Evolutionary conservation across 2,113 vertebrate species (phyloP), one percentile per base, ranked within the genome.

Genomic region (Cnemophilus loriae): DNA sequence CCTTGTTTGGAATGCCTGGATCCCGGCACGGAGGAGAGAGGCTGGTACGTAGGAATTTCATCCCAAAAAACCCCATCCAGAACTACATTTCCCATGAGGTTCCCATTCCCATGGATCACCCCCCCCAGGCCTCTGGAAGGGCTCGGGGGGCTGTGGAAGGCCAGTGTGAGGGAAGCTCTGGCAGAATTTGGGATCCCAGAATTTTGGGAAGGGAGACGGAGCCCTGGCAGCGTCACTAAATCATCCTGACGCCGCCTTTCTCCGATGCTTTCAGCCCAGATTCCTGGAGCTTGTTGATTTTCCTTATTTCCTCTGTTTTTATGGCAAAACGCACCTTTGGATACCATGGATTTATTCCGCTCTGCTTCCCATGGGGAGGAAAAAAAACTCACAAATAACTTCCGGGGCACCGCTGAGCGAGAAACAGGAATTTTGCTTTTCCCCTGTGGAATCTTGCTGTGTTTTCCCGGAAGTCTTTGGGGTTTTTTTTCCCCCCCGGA

Each of bases 41-140:
- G 33, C 12, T 0, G 2, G 14, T 33, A 37, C 0, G 0, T 17
- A 5, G 33, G 8, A 12, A 3, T n/a, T 67, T 33, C 23, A 9
- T 24, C 28, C 32, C 4, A 0, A 85, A 65, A 57, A 63, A 15
- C 0, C 0, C 7, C 0, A 1, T 0, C 2, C 14, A 30, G 33
- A 44, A 28, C 89, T 92, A 33, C 80, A 10, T 69, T 95, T 96
- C 87, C 95, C 92, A 69, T 16, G 13, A 26, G 61, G 42, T 9
- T 52, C 50, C 50, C 26, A 57, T 35, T 57, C 83, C 59, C 23
- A 11, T 1, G 55, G n/a, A 24, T 28, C 52, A 3, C 15, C 18
- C 30, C 22, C 2, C 42, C 30, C n/a, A 22, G 7, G 8, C 26
- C 22, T 65, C 39, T 7, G 24, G 14, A 1, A 13, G 7, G 11